Base-by-base conservation (phyloP, 1,140 invertebrate genomes). In the Mylabris phalerata region DNA sequence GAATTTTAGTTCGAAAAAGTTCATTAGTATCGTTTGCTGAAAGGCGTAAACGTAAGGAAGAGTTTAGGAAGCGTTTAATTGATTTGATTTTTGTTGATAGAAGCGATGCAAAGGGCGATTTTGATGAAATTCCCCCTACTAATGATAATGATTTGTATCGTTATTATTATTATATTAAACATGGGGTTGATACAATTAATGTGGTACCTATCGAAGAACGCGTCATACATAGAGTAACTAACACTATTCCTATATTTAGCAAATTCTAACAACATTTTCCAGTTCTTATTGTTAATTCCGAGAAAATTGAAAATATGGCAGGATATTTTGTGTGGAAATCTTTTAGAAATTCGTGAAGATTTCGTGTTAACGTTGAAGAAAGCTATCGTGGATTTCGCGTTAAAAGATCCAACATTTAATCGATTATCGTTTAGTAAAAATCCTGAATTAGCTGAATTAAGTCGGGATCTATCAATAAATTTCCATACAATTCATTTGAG, bases 121-220 rank as follows among this genome's bases (percentile, higher is more conserved):
- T 65, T 0, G 65, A 74, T 47, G 50, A 63, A 24, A 77, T 82
- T 65, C 80, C 84, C 32, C 78, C 78, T 11, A 76, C 79, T 6
- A 75, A 81, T 32, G 86, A 91, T 64, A 81, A 82, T 54, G 82
- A 89, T 67, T 73, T 89, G 61, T 72, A 91, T 63, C 80, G 89
- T 61, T 95, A 95, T 76, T 91, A 93, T 71, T 93, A 92, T 75
- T 96, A 94, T 67, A 84, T 95, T 50, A 85, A 87, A 67, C 86
- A 93, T 74, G 92, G 91, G 0, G 86, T 95, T 38, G 90, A 93
- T 69, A 92, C 91, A 40, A 83, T 86, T 51, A 85, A 93, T 71
- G 88, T 95, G 1, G 86, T 90, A 13, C 85, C 90, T 2, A 81
- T 96, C 73, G 80, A 81, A 69, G 78, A 78, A 62, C 77, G 80